Base-by-base conservation (phyloP, 2,113 vertebrate genomes). In the Natator depressus region DNA sequence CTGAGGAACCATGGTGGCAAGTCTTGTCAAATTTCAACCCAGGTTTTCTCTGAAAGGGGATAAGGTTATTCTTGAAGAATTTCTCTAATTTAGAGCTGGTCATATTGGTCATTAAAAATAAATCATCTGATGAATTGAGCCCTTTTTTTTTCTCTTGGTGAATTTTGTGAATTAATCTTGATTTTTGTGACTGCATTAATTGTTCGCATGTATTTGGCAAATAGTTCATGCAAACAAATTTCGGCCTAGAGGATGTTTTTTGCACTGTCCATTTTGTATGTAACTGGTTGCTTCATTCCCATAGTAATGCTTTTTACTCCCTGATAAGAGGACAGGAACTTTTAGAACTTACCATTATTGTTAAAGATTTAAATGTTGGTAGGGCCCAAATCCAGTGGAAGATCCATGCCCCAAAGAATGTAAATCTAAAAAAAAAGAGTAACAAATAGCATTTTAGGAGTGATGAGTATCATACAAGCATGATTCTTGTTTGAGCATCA, bases 81-180 rank as follows among this genome's bases (percentile, higher is more conserved):
- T 80, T 25, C 31, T 84, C 31, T 13, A 51, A 22, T 82, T 14
- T 76, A 14, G 76, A 6, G 24, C 50, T 84, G n/a, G 4, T 25
- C 9, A 0, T 57, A 16, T 49, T 91, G 91, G 88, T 54, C 38
- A 84, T 88, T 82, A n/a, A 88, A 62, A 42, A 29, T 54, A 13
- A 79, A 2, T 89, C 78, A 51, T 19, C 75, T 42, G 16, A 49
- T 47, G 42, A 80, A 0, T 7, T 7, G 0, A 16, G 83, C 42
- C 16, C 46, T 2, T 57, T 22, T 5, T 2, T 65, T 24, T 5
- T 17, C 0, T 84, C 81, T 92, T 62, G 54, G 17, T 65, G 20
- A 2, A 1, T 49, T 0, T 0, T 27, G 5, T 54, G 8, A 80
- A 25, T 49, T 90, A 59, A 76, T 38, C 47, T 42, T 19, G 59